Evolutionary conservation across 2,113 vertebrate genomes (phyloP), one percentile per base, ranked within the genome.

Genomic region (Oceanites oceanicus): DNA sequence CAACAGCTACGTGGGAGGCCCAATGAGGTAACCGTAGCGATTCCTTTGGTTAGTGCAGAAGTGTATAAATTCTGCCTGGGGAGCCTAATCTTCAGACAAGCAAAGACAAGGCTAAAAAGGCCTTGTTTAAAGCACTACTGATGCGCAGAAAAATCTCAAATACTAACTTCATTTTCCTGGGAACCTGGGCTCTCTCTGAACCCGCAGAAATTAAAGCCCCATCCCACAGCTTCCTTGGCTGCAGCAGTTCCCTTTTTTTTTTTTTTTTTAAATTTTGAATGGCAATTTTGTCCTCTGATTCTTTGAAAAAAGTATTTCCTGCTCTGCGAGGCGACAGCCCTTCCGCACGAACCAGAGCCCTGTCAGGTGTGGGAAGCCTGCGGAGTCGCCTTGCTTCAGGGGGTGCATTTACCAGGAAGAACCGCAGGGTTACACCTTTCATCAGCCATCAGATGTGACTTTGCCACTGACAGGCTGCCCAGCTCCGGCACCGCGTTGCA

Each of bases 1-100:
- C 70, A 94, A 78, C 76, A 94, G 70, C 91, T 70, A 78, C 0
- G 86, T 96, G 94, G 96, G 96, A 95, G 92, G 92, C 78, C 91
- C 86, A 86, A 65, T 62, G 95, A 92, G 45, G 95, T 79, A 96
- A 94, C 86, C 3, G 11, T 34, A 68, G 83, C 0, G 10, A 76
- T 72, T 94, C 68, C 83, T 92, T 23, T 40, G 58, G 76, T 53
- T 91, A 81, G 87, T 30, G 80, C 49, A 73, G 58, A 85, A 94
- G 66, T 79, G 86, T 77, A 87, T 75, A 87, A 78, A 94, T 89
- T 78, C 84, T 75, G 65, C 92, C 92, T 47, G 86, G 62, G 81
- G 77, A 94, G 76, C 34, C 49, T 72, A 6, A 92, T 61, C 73
- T 96, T 81, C 87, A 92, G 66, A 65, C 66, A 87, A 81, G 76